Conservation (phyloP, 2,888 invertebrate species). For the Sinodicranocentrus sp. region DNA sequence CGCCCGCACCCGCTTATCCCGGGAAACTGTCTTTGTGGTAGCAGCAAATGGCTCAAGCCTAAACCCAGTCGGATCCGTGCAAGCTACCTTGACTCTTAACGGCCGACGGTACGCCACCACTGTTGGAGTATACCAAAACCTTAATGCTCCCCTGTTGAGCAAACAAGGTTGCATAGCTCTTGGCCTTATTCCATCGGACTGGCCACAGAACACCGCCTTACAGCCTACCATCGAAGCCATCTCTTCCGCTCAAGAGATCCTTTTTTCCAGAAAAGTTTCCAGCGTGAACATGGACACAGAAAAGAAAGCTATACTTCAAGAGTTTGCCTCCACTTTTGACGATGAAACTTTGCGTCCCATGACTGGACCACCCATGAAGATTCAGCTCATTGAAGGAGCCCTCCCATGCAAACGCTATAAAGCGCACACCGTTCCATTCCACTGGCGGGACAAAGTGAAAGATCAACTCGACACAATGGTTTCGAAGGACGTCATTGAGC, state of each 20-base stretch:
- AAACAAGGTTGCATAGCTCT: constrained; percentile 32
- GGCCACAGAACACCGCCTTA: constrained; percentile 9
- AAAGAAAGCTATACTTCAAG: not conserved
- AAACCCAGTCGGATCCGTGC: constrained; percentile 1
- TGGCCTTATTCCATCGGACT: constrained; percentile 5
- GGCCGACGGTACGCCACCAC: not conserved
- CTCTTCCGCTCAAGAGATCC: not conserved
- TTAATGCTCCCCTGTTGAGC: constrained; percentile 17
- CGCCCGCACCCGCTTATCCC: not conserved
- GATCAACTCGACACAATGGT: constrained; percentile 23
- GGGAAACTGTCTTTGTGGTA: not conserved
- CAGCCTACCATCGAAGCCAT: not conserved
- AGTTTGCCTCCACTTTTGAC: constrained; percentile 20
- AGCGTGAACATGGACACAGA: not conserved
- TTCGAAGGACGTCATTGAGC: constrained; percentile 6
- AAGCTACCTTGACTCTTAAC: not conserved
- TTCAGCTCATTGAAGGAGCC: constrained; percentile 5
- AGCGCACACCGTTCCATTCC: constrained; percentile 9
- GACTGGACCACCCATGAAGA: constrained; percentile 18
- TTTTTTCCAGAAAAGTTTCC: not conserved
- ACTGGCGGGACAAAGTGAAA: constrained; percentile 23
- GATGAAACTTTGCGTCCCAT: not conserved
- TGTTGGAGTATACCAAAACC: not conserved
- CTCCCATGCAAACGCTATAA: constrained; percentile 9
- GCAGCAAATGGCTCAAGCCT: constrained; percentile 10